Evolutionary conservation across 2,888 invertebrate species (phyloP).

Genomic region (Drosophila demipolita): DNA sequence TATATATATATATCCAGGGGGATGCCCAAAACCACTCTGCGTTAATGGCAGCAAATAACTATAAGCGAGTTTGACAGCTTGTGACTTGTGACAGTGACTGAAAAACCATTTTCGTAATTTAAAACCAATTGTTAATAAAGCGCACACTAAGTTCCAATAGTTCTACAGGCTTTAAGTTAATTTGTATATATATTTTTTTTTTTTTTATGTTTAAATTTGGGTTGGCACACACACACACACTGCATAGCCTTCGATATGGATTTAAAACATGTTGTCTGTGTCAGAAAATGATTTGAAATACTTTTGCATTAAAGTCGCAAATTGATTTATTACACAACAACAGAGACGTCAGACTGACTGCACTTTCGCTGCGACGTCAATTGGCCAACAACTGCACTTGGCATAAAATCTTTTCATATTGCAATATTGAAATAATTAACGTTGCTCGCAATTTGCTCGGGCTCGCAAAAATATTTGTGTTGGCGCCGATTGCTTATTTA

Average conservation of each 20-base stretch:
- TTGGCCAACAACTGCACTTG: conserved; percentile 45
- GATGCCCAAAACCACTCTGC: conserved; percentile 39
- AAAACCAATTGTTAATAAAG: conserved; percentile 68
- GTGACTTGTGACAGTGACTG: conserved; percentile 33
- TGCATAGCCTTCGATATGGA: conserved; percentile 39
- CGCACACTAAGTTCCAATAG: conserved; percentile 26
- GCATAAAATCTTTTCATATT: conserved; percentile 21
- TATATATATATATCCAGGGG: not conserved
- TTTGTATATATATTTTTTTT: conserved; percentile 17
- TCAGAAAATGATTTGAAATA: conserved; percentile 36
- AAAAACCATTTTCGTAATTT: conserved; percentile 58
- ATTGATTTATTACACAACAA: conserved; percentile 64
- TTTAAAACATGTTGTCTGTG: conserved; percentile 22
- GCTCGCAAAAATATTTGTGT: conserved; percentile 55
- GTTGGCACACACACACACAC: not conserved
- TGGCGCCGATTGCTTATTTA: conserved; percentile 67
- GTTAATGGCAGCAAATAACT: conserved; percentile 53
- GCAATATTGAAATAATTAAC: conserved; percentile 53
- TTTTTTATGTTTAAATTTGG: conserved; percentile 13
- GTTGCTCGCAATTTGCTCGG: conserved; percentile 20
- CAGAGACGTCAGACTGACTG: conserved; percentile 43
- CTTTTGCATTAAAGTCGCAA: conserved; percentile 40
- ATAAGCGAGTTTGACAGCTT: conserved; percentile 37
- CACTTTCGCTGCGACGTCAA: conserved; percentile 48
- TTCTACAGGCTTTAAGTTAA: conserved; percentile 25